Base-by-base conservation (phyloP, 2,113 vertebrate species). In the Phalacrocorax carbo region DNA sequence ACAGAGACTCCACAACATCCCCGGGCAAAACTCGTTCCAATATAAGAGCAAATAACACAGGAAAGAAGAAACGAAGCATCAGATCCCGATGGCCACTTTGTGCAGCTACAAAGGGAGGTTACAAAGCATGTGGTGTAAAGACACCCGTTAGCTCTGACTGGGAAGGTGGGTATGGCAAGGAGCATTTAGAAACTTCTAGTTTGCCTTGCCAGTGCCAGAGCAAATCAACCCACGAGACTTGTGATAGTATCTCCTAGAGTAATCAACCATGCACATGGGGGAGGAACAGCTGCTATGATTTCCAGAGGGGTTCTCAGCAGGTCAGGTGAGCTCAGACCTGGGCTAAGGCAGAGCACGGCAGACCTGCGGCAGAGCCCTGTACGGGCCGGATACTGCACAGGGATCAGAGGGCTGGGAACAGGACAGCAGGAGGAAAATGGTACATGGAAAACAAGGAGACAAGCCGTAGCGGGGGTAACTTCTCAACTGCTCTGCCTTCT, bases 21-120 rank as follows among this genome's bases (percentile, higher is more conserved):
- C 4, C 40, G 44, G 49, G 85, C 84, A 72, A 20, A 91, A 55
- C 44, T 42, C 4, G 1, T 49, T 57, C 52, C 79, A n/a, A 15
- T 58, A 2, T 2, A 32, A 79, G 46, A 64, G 62, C 70, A 93
- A 90, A 5, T 23, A 55, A 80, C 36, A 69, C 48, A 58, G 62
- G 29, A 46, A 58, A 87, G 84, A 85, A 90, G 81, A 90, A 95
- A 91, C 77, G 82, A 89, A 96, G 66, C 96, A 72, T 23, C 91
- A 93, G 86, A 69, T 79, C n/a, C 86, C 16, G 52, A 71, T 20
- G 66, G 86, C 42, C 93, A 75, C 84, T 77, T 55, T 66, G 94
- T 15, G 64, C 86, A 91, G 87, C 85, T 75, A 23, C 46, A 5
- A 26, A 80, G 46, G 83, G 46, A 93, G 36, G 79, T 14, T 16